Evolutionary conservation across 1,140 invertebrate genomes (phyloP).

Genomic region (Rhopalosiphum maidis): DNA sequence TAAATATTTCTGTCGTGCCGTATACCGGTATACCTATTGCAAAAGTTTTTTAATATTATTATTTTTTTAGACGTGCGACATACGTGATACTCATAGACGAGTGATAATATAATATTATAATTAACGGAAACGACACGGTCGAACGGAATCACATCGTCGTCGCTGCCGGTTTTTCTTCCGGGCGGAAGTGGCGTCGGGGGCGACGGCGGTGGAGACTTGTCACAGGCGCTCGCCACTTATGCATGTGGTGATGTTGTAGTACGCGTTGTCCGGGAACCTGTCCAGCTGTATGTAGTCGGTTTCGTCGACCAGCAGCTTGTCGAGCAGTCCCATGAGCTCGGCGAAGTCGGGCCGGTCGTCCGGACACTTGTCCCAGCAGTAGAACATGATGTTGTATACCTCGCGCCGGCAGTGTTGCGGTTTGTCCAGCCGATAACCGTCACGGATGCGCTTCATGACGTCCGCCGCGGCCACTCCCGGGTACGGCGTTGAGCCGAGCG

Average conservation of each 20-base stretch:
- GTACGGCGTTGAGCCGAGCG: conserved; percentile 88
- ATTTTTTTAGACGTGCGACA: too few species aligned
- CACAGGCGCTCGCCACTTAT: conserved; percentile 84
- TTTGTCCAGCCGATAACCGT: conserved; percentile 84
- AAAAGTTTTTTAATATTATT: too few species aligned
- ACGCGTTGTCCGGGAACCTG: conserved; percentile 90
- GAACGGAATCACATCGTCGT: not conserved
- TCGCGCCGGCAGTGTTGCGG: conserved; percentile 88
- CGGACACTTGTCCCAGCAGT: conserved; percentile 87
- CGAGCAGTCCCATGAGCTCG: conserved; percentile 79
- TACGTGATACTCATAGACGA: too few species aligned
- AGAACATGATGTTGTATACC: conserved; percentile 92
- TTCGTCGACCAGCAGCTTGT: conserved; percentile 82
- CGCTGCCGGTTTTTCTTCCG: not conserved
- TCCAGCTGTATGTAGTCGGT: conserved; percentile 93
- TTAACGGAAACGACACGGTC: not conserved
- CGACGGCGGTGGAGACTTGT: conserved; percentile 54
- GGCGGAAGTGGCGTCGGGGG: not conserved
- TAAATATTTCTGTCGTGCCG: not conserved
- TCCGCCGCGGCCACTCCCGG: conserved; percentile 84
- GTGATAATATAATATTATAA: not conserved
- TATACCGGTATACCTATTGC: too few species aligned
- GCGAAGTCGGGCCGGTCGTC: conserved; percentile 78
- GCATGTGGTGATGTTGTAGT: conserved; percentile 85
- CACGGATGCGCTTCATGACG: conserved; percentile 80